phyloP scores from a whole-genome alignment of 2,888 invertebrate genomes.

The Drosophila cognata region DNA sequence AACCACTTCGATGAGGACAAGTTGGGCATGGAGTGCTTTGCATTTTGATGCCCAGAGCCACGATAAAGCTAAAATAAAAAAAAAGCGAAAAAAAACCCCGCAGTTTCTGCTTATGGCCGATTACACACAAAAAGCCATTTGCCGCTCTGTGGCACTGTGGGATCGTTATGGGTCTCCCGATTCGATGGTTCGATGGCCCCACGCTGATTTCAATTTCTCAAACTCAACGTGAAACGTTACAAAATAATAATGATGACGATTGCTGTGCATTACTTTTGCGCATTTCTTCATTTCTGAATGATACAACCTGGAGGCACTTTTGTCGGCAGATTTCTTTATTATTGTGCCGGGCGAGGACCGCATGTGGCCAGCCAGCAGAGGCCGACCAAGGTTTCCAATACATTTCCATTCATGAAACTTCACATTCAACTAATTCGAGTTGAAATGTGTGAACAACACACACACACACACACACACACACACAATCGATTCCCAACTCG shows the following conservation, averaged over 20 bases:
- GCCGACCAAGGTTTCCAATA: not conserved
- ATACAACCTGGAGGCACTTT: conserved; percentile 48
- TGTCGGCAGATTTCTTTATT: conserved; percentile 77
- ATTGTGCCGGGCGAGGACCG: conserved; percentile 59
- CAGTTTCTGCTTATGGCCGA: conserved; percentile 67
- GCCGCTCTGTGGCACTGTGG: conserved; percentile 42
- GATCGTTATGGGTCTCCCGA: not conserved
- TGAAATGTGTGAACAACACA: conserved; percentile 80
- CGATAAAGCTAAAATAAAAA: not conserved
- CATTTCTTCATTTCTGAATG: conserved; percentile 70
- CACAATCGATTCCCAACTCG: conserved; percentile 27
- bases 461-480: conserved; percentile 16
- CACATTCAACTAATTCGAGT: conserved; percentile 68
- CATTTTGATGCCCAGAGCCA: conserved; percentile 16
- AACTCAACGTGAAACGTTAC: conserved; percentile 75
- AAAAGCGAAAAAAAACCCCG: conserved; percentile 45
- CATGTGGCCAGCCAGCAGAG: conserved; percentile 52
- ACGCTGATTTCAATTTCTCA: conserved; percentile 79
- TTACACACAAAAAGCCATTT: conserved; percentile 70
- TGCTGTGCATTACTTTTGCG: conserved; percentile 67
- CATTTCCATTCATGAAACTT: conserved; percentile 66
- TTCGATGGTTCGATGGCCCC: conserved; percentile 37
- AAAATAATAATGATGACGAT: conserved; percentile 78
- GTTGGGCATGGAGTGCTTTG: conserved; percentile 4
- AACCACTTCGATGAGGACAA: conserved; percentile 39